Evolutionary conservation across 2,888 invertebrate species (phyloP).

Genomic region (Hirtodrosophila trivittata): DNA sequence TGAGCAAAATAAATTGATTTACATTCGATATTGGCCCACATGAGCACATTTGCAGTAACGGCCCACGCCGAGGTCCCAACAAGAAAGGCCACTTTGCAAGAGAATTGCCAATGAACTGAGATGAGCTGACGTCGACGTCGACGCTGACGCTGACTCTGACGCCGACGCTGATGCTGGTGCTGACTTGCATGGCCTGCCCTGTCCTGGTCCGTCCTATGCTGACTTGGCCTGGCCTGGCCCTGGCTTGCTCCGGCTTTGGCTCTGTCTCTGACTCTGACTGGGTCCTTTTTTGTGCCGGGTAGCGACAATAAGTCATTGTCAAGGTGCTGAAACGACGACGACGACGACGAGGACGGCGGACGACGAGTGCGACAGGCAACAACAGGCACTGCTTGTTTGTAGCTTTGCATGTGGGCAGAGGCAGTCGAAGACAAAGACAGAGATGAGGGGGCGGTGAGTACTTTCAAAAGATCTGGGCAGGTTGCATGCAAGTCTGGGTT

Average conservation of each 20-base stretch:
- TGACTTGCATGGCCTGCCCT: conserved; percentile 34
- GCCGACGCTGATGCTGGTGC: neutral
- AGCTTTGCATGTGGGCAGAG: conserved; percentile 64
- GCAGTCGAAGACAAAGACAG: conserved; percentile 9
- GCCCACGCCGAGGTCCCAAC: conserved; percentile 49
- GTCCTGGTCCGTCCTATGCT: neutral
- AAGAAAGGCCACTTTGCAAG: conserved; percentile 67
- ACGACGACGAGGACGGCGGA: conserved; percentile 21
- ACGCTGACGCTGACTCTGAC: conserved; percentile 5
- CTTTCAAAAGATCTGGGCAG: conserved; percentile 26
- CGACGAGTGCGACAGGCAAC: conserved; percentile 50
- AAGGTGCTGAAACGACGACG: conserved; percentile 69
- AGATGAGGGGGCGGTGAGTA: neutral
- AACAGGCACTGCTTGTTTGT: conserved; percentile 36
- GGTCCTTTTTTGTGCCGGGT: conserved; percentile 15
- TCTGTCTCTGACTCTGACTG: conserved; percentile 18
- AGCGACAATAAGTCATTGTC: conserved; percentile 75
- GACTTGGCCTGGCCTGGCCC: neutral
- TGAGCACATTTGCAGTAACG: conserved; percentile 6
- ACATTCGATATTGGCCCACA: conserved; percentile 52
- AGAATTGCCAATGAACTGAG: conserved; percentile 69
- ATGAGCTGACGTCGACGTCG: conserved; percentile 36
- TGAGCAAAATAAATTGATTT: conserved; percentile 69
- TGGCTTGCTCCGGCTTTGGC: conserved; percentile 6
- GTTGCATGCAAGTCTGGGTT: conserved; percentile 26